These are phyloP conservation scores for Tachycineta bicolor DNA, from an alignment of 2,113 vertebrate genomes.

Conservation along the genomic window DNA sequence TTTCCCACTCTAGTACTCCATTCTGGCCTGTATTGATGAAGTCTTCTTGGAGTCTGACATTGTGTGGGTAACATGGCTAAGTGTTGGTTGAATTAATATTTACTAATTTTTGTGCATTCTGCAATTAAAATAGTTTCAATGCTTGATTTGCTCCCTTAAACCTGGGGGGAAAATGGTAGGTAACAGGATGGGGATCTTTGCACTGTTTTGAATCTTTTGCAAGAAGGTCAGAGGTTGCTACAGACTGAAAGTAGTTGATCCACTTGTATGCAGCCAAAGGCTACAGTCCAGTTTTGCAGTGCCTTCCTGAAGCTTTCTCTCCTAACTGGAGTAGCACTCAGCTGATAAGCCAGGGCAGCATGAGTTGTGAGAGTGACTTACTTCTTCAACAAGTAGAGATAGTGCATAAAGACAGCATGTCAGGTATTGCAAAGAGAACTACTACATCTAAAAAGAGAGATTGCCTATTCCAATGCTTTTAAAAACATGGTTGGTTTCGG, in stretches of 20 bases:
- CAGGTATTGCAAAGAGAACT: background rate
- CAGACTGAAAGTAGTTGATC: background rate
- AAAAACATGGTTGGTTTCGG: background rate
- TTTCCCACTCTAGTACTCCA: background rate
- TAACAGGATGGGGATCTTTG: background rate
- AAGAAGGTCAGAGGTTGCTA: background rate
- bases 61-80: background rate
- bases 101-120: background rate
- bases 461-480: background rate
- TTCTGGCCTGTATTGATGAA: background rate
- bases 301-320: background rate
- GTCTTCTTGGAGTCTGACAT: background rate
- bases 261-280: background rate
- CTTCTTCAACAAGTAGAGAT: background rate
- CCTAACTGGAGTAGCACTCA: background rate
- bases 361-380: background rate
- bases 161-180: background rate
- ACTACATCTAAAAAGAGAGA: background rate
- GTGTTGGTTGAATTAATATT: background rate
- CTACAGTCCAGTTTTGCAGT: background rate
- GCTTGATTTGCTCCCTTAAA: background rate
- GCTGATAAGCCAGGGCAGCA: background rate
- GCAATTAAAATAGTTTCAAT: background rate
- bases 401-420: background rate
- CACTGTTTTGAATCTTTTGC: background rate